phyloP scores from a whole-genome alignment of 2,888 invertebrate genomes.

The Ophion slaviceki region DNA sequence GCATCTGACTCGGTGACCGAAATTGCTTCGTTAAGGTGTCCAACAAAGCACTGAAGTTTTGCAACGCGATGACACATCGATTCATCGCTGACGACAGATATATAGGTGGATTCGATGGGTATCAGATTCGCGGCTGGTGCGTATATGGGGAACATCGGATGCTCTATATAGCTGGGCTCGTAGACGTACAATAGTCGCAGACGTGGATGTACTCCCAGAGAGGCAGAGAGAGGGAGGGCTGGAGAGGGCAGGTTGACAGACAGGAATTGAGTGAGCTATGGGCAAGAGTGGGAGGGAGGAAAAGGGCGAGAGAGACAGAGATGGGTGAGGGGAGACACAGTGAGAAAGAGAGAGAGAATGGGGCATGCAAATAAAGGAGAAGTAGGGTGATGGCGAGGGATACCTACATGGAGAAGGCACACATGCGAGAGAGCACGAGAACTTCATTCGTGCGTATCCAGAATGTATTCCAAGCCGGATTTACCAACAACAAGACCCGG shows the following conservation, averaged over 20 bases:
- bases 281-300: constrained; percentile 25
- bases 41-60: background rate
- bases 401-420: constrained; percentile 8
- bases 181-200: constrained; percentile 42
- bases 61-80: constrained; percentile 3
- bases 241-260: constrained; percentile 4
- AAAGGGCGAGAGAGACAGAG: constrained; percentile 30
- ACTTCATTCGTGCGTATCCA: constrained; percentile 48
- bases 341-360: background rate
- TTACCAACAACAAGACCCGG: constrained; percentile 73
- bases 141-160: constrained; percentile 5
- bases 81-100: constrained; percentile 15
- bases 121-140: constrained; percentile 15
- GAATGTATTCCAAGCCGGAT: constrained; percentile 71
- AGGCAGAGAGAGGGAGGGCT: background rate
- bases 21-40: background rate
- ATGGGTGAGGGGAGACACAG: too few species aligned
- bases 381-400: background rate
- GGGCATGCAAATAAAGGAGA: background rate
- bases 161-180: background rate
- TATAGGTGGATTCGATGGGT: background rate
- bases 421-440: constrained; percentile 48
- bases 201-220: constrained; percentile 17
- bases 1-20: background rate
- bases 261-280: constrained; percentile 20